Evolutionary conservation across 2,797 vertebrate species (phyloP), one percentile per base, ranked within the genome.

Genomic region (Acrossocheilus fasciatus): DNA sequence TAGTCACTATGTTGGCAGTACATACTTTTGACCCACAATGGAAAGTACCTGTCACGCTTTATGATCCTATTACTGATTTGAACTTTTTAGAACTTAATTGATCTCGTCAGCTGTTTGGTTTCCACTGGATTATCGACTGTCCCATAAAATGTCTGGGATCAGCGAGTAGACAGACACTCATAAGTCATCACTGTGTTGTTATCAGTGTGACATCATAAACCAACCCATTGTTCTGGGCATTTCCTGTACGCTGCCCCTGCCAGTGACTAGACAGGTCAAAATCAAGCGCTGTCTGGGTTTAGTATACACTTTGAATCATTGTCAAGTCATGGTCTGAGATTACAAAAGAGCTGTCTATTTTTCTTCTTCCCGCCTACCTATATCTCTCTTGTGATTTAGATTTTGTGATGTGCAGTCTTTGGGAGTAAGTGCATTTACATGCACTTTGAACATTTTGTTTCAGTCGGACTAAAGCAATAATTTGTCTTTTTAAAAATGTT

Each of bases 191-290:
- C 59, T 76, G 62, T 50, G 68, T 86, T 81, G 69, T 86, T 88
- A 87, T 89, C 81, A 79, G 72, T 73, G 76, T 83, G 81, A 87
- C 74, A 85, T 88, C 76, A 90, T 89, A 82, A 88, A 89, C 75
- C 82, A 87, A 64, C 59, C 82, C 47, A 89, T 87, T 90, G 88
- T 88, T 83, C 66, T 54, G 34, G 74, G 39, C 86, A 89, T 84
- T 89, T 90, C 89, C 89, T 86, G 84, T 80, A 81, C 50, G 34
- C 36, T 66, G 78, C 11, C 30, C 78, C 20, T 79, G 39, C 75
- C 18, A 39, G 47, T 82, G 68, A 87, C 57, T 57, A 77, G 73
- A 79, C 77, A 81, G 85, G 57, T 69, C 64, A 85, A 85, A 83
- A 81, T 76, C 75, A 86, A 39, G 26, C 26, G 52, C 43, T 69